Conservation (phyloP, 1,140 invertebrate species). For the Pinna nobilis region DNA sequence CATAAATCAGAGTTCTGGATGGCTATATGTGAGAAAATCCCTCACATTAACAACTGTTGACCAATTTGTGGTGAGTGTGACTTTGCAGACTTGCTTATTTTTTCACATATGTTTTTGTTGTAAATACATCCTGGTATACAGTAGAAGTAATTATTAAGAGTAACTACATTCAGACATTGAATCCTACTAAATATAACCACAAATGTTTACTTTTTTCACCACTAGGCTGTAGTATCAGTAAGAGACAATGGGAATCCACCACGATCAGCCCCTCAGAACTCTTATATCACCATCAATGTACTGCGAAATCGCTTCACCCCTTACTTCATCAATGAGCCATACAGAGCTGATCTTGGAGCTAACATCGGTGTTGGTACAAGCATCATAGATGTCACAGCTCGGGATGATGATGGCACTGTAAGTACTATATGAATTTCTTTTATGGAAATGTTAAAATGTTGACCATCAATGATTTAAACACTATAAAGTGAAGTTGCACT, state of each 20-base stretch:
- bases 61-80: constrained; percentile 7
- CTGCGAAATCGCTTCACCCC: constrained; percentile 53
- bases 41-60: background rate
- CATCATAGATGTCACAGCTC: constrained; percentile 9
- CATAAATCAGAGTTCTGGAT: constrained; percentile 13
- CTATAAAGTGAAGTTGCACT: too few relatives aligned
- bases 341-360: constrained; percentile 33
- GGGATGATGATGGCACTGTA: constrained; percentile 27
- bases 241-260: constrained; percentile 45
- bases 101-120: background rate
- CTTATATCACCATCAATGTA: constrained; percentile 43
- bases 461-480: too few relatives aligned
- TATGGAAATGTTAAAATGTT: too few relatives aligned
- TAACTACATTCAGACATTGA: background rate
- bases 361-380: constrained; percentile 11
- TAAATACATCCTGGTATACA: background rate
- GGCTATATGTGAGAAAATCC: constrained; percentile 11
- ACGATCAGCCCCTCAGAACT: constrained; percentile 3
- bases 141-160: background rate
- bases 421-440: too few relatives aligned
- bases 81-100: background rate
- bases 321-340: constrained; percentile 48
- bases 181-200: background rate
- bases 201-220: background rate
- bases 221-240: constrained; percentile 46